phyloP scores from a whole-genome alignment of 35 echinoderm and acorn worm species.

The Nesometra sesokonis region DNA sequence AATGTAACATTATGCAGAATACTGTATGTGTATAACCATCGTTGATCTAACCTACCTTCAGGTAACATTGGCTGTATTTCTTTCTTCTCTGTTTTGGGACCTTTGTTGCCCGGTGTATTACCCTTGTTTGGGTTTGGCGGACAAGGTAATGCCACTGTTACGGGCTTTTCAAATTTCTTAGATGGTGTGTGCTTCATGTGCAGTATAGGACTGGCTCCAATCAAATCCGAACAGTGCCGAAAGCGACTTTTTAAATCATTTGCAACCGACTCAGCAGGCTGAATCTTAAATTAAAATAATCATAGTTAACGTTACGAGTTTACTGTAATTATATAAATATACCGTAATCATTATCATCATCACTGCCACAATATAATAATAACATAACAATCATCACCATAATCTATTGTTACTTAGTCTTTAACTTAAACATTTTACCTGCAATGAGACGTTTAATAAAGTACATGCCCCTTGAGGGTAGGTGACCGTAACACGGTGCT shows the following conservation, averaged over 20 bases:
- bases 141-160: conserved; percentile 62
- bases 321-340: background rate
- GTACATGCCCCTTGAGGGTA: conserved; percentile 55
- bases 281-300: conserved; percentile 63
- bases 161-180: conserved; percentile 68
- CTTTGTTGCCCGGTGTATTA: background rate
- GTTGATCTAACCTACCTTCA: background rate
- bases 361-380: background rate
- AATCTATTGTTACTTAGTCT: background rate
- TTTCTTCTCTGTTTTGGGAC: background rate
- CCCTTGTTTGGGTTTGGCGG: conserved; percentile 80
- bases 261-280: conserved; percentile 80
- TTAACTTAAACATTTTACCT: conserved; percentile 22
- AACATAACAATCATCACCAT: background rate
- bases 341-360: conserved; percentile 1
- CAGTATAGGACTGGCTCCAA: conserved; percentile 80
- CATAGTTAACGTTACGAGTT: no score
- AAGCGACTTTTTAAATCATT: conserved; percentile 61
- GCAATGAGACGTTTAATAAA: conserved; percentile 58
- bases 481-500: conserved; percentile 45
- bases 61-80: conserved; percentile 8
- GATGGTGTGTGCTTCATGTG: conserved; percentile 64
- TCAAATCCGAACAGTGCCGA: conserved; percentile 85
- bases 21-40: no score
- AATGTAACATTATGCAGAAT: no score